Conservation (phyloP, 2,797 vertebrate genomes). For the Ctenosaura bakeri region DNA sequence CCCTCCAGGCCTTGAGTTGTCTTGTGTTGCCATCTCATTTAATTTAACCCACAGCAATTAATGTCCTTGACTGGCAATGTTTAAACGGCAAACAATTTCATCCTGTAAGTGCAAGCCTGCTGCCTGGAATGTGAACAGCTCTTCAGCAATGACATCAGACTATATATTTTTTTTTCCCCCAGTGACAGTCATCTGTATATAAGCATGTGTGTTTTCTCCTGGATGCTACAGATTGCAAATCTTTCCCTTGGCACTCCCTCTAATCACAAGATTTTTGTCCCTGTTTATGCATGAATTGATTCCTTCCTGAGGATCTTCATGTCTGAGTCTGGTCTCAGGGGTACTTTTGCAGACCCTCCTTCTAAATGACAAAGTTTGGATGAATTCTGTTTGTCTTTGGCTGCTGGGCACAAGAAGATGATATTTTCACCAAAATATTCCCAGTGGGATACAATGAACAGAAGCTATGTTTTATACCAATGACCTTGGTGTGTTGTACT, state of each 20-base stretch:
- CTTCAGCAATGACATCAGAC: slow-evolving; percentile 60
- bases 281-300: neutral
- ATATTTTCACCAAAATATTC: neutral
- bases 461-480: neutral
- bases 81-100: slow-evolving; percentile 77
- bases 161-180: slow-evolving; percentile 61
- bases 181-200: slow-evolving; percentile 47
- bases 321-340: neutral
- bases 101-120: slow-evolving; percentile 64
- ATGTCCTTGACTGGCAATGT: slow-evolving; percentile 74
- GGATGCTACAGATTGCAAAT: slow-evolving; percentile 16
- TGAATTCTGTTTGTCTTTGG: neutral
- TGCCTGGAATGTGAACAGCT: slow-evolving; percentile 68
- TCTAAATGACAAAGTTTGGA: neutral
- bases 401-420: neutral
- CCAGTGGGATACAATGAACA: neutral
- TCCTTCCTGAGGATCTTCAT: neutral
- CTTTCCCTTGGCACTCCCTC: slow-evolving; percentile 7
- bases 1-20: slow-evolving; percentile 60
- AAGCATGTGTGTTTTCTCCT: slow-evolving; percentile 31
- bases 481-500: slow-evolving; percentile 6
- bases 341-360: neutral
- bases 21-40: slow-evolving; percentile 67
- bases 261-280: slow-evolving; percentile 36
- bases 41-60: slow-evolving; percentile 79